Conservation (phyloP, 2,113 vertebrate species). For the Silurus meridionalis region DNA sequence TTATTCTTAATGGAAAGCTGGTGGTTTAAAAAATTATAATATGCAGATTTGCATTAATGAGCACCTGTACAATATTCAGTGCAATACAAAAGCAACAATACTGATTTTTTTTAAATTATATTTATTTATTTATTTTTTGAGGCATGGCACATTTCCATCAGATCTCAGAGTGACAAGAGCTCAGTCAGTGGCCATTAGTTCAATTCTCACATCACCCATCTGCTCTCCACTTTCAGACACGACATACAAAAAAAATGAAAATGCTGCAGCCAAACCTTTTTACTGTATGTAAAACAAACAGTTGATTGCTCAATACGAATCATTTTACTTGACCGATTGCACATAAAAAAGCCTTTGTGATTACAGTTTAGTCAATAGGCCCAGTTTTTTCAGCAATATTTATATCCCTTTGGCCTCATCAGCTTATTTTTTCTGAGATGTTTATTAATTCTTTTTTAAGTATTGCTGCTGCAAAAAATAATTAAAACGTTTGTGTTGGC, state of each 20-base stretch:
- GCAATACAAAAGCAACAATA: background rate
- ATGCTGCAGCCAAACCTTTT: background rate
- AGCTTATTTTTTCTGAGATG: background rate
- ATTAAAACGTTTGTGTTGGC: background rate
- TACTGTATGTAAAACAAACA: background rate
- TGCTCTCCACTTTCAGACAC: slow-evolving; percentile 8
- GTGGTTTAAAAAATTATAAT: background rate
- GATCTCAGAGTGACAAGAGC: background rate
- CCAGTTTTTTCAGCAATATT: background rate
- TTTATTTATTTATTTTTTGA: too few species aligned
- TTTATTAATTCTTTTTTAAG: background rate
- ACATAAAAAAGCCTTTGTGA: background rate
- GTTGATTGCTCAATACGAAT: background rate
- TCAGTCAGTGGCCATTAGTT: slow-evolving; percentile 25
- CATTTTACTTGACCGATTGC: background rate
- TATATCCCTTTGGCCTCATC: background rate
- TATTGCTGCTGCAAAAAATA: background rate
- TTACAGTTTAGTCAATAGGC: background rate
- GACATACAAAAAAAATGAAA: slow-evolving; percentile 5
- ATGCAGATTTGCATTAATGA: background rate
- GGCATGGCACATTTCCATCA: slow-evolving; percentile 19
- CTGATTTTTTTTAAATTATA: background rate
- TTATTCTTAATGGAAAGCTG: background rate
- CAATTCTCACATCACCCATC: slow-evolving; percentile 14
- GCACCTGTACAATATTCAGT: background rate